Percentiles rank a stretch among this genome's conserved stretches.
phyloP scores from a whole-genome alignment of 2,888 invertebrate species.

The Cantharis lateralis region DNA sequence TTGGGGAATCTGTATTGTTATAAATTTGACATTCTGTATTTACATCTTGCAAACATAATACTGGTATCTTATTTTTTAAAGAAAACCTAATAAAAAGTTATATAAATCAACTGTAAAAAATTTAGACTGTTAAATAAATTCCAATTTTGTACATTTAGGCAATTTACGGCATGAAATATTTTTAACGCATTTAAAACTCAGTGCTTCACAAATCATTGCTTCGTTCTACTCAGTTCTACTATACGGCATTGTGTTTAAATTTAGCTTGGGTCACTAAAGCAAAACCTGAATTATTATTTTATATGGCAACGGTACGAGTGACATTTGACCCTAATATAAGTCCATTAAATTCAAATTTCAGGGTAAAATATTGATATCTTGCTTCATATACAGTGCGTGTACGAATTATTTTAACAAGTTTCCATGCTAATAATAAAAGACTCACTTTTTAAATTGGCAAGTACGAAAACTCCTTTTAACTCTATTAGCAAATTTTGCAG shows the following conservation, averaged over 20 bases:
- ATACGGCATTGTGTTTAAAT: constrained; percentile 26
- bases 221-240: constrained; percentile 7
- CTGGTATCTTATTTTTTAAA: constrained; percentile 32
- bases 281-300: constrained; percentile 30
- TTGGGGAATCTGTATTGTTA: neutral
- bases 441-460: neutral
- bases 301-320: constrained; percentile 15
- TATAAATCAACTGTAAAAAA: constrained; percentile 35
- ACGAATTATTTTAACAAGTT: neutral
- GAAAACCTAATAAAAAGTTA: constrained; percentile 42
- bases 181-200: constrained; percentile 42
- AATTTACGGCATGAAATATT: constrained; percentile 47
- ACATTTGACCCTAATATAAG: constrained; percentile 25
- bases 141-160: constrained; percentile 46
- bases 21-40: neutral
- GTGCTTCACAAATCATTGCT: constrained; percentile 35
- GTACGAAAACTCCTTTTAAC: neutral
- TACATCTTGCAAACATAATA: neutral
- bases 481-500: neutral
- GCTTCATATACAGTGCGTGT: neutral
- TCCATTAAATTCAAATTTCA: constrained; percentile 28
- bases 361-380: constrained; percentile 23
- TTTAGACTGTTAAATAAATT: constrained; percentile 45
- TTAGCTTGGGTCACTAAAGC: constrained; percentile 30
- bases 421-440: neutral